Conservation (phyloP, 2,888 invertebrate genomes). For the Conomelus anceps region DNA sequence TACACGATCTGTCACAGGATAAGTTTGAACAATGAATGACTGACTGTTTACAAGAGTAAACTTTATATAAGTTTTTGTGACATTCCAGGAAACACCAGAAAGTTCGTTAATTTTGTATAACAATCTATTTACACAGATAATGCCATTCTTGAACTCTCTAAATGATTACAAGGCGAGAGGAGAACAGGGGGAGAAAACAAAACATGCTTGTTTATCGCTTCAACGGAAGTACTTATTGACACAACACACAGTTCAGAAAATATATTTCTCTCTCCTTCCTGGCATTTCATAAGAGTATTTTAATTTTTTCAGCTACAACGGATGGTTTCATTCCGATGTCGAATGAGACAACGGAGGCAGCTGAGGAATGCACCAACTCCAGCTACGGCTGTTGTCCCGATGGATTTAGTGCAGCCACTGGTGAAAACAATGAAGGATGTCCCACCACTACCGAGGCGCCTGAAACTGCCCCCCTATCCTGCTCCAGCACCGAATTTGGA, state of each 20-base stretch:
- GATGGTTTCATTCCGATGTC: not conserved
- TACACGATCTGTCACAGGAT: too few relatives aligned
- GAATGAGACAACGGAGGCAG: slow-evolving; percentile 61
- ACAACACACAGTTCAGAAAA: not conserved
- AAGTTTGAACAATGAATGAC: too few relatives aligned
- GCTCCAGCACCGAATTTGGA: slow-evolving; percentile 64
- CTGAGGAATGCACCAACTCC: slow-evolving; percentile 75
- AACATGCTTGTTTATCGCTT: too few relatives aligned
- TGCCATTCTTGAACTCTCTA: too few relatives aligned
- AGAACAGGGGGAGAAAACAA: too few relatives aligned
- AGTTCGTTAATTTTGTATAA: too few relatives aligned
- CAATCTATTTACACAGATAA: too few relatives aligned
- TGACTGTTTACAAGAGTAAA: too few relatives aligned
- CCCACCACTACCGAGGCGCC: slow-evolving; percentile 44
- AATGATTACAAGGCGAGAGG: too few relatives aligned
- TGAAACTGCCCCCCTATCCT: slow-evolving; percentile 45
- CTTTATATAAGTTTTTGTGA: too few relatives aligned
- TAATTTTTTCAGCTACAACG: not conserved
- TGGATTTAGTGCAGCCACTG: slow-evolving; percentile 67
- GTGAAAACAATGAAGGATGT: slow-evolving; percentile 66
- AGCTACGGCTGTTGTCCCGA: slow-evolving; percentile 87
- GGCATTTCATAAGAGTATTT: not conserved
- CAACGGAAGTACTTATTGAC: too few relatives aligned
- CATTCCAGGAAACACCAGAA: too few relatives aligned
- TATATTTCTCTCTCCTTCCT: not conserved